These are phyloP conservation scores for Alcis repandata DNA, from an alignment of 2,888 invertebrate species.

Conservation along the genomic window DNA sequence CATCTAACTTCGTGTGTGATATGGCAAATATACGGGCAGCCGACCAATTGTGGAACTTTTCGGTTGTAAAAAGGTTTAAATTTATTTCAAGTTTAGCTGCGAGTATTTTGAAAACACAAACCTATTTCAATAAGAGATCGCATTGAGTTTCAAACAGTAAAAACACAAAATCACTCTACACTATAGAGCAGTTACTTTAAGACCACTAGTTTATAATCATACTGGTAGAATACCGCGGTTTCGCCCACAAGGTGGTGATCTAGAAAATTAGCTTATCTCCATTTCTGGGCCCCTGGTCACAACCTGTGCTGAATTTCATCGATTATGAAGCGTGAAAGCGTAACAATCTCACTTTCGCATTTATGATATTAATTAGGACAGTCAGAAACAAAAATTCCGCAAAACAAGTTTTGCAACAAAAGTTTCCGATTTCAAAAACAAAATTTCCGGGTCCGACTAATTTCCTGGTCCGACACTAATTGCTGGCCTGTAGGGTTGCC, in stretches of 20 bases:
- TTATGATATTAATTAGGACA: too few relatives aligned
- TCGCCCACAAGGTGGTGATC: too few relatives aligned
- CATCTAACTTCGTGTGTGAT: slow-evolving; percentile 8
- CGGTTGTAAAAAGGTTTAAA: neutral
- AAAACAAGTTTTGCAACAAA: neutral
- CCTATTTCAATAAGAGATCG: neutral
- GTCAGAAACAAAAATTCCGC: neutral
- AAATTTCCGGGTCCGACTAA: neutral
- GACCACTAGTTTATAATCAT: neutral
- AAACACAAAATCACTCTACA: neutral
- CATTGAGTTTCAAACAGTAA: neutral
- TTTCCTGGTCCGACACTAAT: slow-evolving; percentile 21
- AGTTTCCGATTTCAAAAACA: neutral
- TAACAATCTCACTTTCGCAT: too few relatives aligned
- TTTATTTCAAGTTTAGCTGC: neutral
- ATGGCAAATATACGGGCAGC: slow-evolving; percentile 6
- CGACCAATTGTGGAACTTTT: slow-evolving; percentile 10
- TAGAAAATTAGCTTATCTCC: too few relatives aligned
- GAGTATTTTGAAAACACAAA: slow-evolving; percentile 4
- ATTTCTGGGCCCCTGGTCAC: too few relatives aligned
- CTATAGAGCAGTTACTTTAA: neutral
- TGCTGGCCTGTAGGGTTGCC: slow-evolving; percentile 1
- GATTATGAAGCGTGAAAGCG: too few relatives aligned
- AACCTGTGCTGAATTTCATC: too few relatives aligned
- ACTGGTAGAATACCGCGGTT: neutral